Evolutionary conservation across 2,888 invertebrate genomes (phyloP), one percentile per base, ranked within the genome.

Genomic region (Cosmopolites sordidus): DNA sequence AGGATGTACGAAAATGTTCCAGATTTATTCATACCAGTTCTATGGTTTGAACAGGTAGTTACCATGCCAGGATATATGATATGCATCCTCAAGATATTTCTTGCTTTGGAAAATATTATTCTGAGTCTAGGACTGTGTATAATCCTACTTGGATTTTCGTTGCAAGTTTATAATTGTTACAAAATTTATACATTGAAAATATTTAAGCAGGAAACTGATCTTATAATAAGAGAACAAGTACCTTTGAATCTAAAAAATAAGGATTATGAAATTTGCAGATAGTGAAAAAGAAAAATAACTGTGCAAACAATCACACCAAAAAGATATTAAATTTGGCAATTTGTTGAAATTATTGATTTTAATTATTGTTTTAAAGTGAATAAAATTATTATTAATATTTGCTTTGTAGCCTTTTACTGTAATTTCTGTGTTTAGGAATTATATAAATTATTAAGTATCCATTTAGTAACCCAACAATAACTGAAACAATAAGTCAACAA

Each of bases 31-130:
- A 82, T 90, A 62, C 91, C 91, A 0, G 78, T 88, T 49, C 78
- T 91, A 54, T 91, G 90, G 89, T 86, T 91, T 63, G 83, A 87
- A 64, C 83, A 90, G 66, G 78, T 76, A 51, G 86, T 84, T 1
- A 70, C 73, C 11, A 75, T 87, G 1, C 79, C 82, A 0, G 76
- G 80, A 0, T 73, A 78, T 0, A 67, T 87, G 43, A 75, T 81
- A 0, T 67, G 72, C 0, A 79, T 82, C 45, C 69, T 90, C 14
- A 75, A 72, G 52, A 60, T 76, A 11, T 64, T 83, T 11, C 66
- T 81, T 0, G 64, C 73, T 57, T 74, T 84, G 0, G 76, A 85
- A 33, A 51, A 60, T 12, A 66, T 69, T 16, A 65, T 64, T 46
- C 43, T 60, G 3, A 58, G 63, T 16, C 41, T 62, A 9, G 66